Evolutionary conservation across 2,888 invertebrate genomes (phyloP), one percentile per base, ranked within the genome.

Genomic region (Sthenelais limicola): DNA sequence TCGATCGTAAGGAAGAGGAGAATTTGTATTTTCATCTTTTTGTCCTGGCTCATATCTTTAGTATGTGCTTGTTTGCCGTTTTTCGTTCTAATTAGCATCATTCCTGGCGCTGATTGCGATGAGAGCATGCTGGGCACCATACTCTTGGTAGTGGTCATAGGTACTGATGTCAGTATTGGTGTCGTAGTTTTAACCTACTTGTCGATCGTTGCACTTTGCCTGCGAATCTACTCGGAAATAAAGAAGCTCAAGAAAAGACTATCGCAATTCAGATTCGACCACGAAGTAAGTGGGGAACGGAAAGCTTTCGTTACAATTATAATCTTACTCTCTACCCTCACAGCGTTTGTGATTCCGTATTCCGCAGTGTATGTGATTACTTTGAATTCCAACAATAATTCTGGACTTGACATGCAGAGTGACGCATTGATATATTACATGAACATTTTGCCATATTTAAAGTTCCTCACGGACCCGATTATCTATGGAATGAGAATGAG

Each of bases 391-490:
- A 3, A 28, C 0, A 49, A 33, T 48, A 32, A 49, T 35, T 56
- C 56, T 1, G 28, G 24, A n/a, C 24, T 47, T n/a, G 35, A 68
- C 5, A 56, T 73, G 71, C 35, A 68, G 30, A 71, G 52, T 38
- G 67, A 48, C 2, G 73, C 76, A 2, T 32, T 78, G 18, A 67
- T 78, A 15, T 74, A 74, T 51, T 78, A 74, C 73, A 76, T 76
- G 76, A 78, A 56, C 48, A 32, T 78, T 3, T 43, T 75, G 49
- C 78, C 78, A 28, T 78, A 78, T 66, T 21, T 74, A 21, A 78
- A 78, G 71, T 78, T 76, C 72, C 47, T 74, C 66, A 58, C 75
- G 26, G 78, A 78, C 43, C 78, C 78, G 28, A 49, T 78, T 21
- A 75, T 78, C 51, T 78, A 78, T 52, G 78, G 78, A 9, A 51